Evolutionary conservation across 2,888 invertebrate genomes (phyloP).

Genomic region (Drosophila monieri): DNA sequence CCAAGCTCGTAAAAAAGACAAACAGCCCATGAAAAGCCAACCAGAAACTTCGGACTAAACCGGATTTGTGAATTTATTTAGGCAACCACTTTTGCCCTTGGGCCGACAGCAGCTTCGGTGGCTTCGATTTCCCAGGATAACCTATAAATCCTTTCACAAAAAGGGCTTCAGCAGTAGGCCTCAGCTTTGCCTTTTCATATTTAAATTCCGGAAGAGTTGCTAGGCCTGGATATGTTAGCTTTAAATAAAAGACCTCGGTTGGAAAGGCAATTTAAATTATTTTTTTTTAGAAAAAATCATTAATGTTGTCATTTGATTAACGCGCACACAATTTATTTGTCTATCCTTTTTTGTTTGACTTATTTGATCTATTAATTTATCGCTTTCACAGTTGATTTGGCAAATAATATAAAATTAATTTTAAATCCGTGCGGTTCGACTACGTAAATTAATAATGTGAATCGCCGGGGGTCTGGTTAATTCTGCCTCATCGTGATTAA

Average conservation of each 20-base stretch:
- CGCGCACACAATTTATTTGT: background rate
- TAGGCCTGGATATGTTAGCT: background rate
- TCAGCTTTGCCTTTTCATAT: background rate
- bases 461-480: slow-evolving; percentile 49
- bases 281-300: background rate
- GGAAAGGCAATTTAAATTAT: background rate
- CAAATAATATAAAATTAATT: slow-evolving; percentile 67
- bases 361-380: slow-evolving; percentile 72
- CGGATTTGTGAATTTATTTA: slow-evolving; percentile 68
- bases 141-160: slow-evolving; percentile 28
- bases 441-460: slow-evolving; percentile 59
- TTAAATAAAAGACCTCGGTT: background rate
- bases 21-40: slow-evolving; percentile 56
- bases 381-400: slow-evolving; percentile 70
- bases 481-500: slow-evolving; percentile 68
- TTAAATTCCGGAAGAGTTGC: slow-evolving; percentile 1
- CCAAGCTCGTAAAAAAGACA: slow-evolving; percentile 61
- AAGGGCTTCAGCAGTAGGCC: background rate
- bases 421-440: slow-evolving; percentile 44
- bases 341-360: slow-evolving; percentile 28
- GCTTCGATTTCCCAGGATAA: slow-evolving; percentile 42
- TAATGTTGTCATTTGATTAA: background rate
- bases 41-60: slow-evolving; percentile 54
- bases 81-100: slow-evolving; percentile 34
- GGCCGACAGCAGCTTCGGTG: slow-evolving; percentile 14